Evolutionary conservation across 2,888 invertebrate species (phyloP), one percentile per base, ranked within the genome.

Genomic region (Philhelius pedissequus): DNA sequence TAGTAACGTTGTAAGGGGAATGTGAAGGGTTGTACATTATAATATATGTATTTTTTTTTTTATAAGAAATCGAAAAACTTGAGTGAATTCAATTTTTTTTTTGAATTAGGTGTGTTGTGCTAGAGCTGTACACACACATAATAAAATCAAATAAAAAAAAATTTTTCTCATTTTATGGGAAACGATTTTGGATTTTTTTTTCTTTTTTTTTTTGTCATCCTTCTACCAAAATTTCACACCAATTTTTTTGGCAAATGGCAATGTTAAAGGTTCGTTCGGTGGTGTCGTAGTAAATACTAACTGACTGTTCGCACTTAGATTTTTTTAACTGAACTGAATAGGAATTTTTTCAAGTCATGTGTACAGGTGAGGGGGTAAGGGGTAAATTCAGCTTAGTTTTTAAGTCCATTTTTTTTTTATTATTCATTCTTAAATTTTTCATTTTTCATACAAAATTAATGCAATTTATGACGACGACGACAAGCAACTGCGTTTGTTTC

Each of bases 11-110:
- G 15, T 13, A 40, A 35, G 22, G 13, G 3, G 35, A 11, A 9
- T n/a, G 1, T 6, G 5, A 25, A 11, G 58, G 32, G 35, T 4
- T 38, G 35, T 7, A 35, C n/a, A n/a, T n/a, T n/a, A n/a, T n/a
- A n/a, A n/a, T n/a, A n/a, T n/a, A n/a, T n/a, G n/a, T n/a, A n/a
- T n/a, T n/a, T 20, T 13, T 43, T 43, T 25, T 27, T 52, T 15
- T 30, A 7, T 62, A 7, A 18, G 15, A 48, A 48, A 64, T 64
- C 45, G 64, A 48, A 64, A 64, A 43, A 48, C 64, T 64, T 48
- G n/a, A 32, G 48, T 48, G 32, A 32, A 22, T 64, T 32, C 64
- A 45, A 64, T 48, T 48, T 20, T 48, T 64, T 32, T 48, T n/a
- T 64, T 48, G 20, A 48, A 64, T 64, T 32, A 48, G 32, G 48